Percentiles rank a stretch among this genome's conserved stretches.
These are phyloP conservation scores for Odontesthes bonariensis DNA, from an alignment of 2,113 vertebrate species.

Conservation along the genomic window DNA sequence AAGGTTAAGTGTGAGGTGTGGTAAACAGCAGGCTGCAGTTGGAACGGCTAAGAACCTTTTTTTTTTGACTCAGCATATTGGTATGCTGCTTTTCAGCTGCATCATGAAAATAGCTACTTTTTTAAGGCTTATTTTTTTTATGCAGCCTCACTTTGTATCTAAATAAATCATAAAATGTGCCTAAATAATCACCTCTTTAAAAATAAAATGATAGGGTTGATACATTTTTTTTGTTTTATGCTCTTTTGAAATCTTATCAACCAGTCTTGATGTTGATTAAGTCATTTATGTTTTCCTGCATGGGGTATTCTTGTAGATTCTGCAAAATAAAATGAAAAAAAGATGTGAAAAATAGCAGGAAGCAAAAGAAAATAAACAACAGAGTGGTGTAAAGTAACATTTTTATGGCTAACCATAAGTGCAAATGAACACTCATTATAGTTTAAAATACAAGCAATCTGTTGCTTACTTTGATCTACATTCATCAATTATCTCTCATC, in stretches of 20 bases:
- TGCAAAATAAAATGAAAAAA: too few relatives aligned
- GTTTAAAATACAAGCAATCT: not conserved
- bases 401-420: not conserved
- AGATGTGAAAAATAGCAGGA: too few relatives aligned
- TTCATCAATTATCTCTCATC: not conserved
- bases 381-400: not conserved
- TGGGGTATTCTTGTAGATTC: too few relatives aligned
- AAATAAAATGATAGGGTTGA: too few relatives aligned
- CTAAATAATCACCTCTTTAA: not conserved
- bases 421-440: not conserved
- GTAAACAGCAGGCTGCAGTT: slow-evolving; percentile 37
- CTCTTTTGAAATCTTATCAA: too few relatives aligned
- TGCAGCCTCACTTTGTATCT: not conserved
- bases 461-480: not conserved
- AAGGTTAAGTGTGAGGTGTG: slow-evolving; percentile 65
- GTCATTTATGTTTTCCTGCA: too few relatives aligned
- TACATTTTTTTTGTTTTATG: too few relatives aligned
- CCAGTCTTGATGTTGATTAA: too few relatives aligned
- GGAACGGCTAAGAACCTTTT: slow-evolving; percentile 49
- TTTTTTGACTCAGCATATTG: slow-evolving; percentile 48
- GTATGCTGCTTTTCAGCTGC: slow-evolving; percentile 10
- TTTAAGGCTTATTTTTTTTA: not conserved
- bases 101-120: slow-evolving; percentile 15
- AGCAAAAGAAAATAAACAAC: not conserved
- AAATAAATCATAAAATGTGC: not conserved